phyloP scores from a whole-genome alignment of 2,113 vertebrate species.

The Callopanchax toddi region DNA sequence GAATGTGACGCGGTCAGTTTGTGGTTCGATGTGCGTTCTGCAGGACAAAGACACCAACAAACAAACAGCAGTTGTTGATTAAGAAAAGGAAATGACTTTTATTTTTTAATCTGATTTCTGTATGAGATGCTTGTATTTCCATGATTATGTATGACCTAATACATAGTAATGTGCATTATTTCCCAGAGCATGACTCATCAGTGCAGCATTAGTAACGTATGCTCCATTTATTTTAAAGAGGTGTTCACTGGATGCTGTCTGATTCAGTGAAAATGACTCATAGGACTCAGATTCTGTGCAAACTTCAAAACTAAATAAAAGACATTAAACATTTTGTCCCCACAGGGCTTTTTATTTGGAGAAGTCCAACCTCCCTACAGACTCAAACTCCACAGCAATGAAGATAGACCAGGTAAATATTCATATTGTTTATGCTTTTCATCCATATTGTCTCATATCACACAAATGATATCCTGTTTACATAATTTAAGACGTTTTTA shows the following conservation, averaged over 20 bases:
- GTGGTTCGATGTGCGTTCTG: too few species aligned
- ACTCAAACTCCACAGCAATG: conserved; percentile 90
- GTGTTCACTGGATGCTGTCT: conserved; percentile 20
- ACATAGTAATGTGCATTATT: too few species aligned
- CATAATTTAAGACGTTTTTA: conserved; percentile 38
- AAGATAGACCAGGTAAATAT: conserved; percentile 95
- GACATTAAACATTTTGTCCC: conserved; percentile 41
- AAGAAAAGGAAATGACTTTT: too few species aligned
- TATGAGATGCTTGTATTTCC: background rate
- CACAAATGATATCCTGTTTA: conserved; percentile 16
- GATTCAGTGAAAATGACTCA: conserved; percentile 48
- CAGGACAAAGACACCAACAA: too few species aligned
- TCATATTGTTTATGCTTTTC: background rate
- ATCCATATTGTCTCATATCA: background rate
- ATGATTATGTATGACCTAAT: too few species aligned
- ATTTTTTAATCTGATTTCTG: background rate
- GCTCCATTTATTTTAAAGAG: conserved; percentile 15
- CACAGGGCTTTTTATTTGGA: conserved; percentile 95
- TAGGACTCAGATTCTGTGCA: conserved; percentile 13
- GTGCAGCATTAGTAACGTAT: conserved; percentile 25
- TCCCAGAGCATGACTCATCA: conserved; percentile 13
- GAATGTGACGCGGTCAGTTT: too few species aligned
- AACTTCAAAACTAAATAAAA: background rate
- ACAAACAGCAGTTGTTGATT: too few species aligned
- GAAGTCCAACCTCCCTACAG: conserved; percentile 92